Conservation (phyloP, 2,113 vertebrate species). For the Myrmophylax atrothorax region DNA sequence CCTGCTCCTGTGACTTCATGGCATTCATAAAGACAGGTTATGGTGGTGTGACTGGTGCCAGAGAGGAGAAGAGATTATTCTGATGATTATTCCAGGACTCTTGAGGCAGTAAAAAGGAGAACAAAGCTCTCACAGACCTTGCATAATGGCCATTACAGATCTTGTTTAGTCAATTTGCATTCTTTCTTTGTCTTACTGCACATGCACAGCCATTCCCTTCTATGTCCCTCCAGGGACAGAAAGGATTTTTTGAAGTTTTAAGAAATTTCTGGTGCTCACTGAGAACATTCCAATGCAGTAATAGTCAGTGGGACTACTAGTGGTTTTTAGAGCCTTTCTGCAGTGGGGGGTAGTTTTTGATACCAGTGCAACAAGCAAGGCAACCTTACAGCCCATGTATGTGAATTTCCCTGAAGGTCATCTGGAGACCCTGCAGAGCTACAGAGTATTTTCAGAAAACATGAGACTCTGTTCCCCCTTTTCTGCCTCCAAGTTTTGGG, state of each 20-base stretch:
- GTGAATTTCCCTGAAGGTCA: neutral
- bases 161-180: neutral
- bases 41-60: neutral
- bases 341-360: neutral
- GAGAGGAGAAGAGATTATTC: neutral
- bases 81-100: neutral
- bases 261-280: neutral
- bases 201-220: neutral
- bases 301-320: neutral
- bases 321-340: neutral
- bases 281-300: neutral
- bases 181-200: neutral
- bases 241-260: neutral
- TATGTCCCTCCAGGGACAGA: neutral
- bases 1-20: neutral
- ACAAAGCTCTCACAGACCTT: neutral
- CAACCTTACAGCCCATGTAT: accelerated
- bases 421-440: neutral
- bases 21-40: neutral
- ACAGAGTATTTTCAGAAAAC: neutral
- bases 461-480: neutral
- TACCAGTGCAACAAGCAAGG: neutral
- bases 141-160: neutral
- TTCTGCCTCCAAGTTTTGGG: neutral
- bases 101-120: neutral